Evolutionary conservation across 2,888 invertebrate species (phyloP).

Genomic region (Rapana venosa): DNA sequence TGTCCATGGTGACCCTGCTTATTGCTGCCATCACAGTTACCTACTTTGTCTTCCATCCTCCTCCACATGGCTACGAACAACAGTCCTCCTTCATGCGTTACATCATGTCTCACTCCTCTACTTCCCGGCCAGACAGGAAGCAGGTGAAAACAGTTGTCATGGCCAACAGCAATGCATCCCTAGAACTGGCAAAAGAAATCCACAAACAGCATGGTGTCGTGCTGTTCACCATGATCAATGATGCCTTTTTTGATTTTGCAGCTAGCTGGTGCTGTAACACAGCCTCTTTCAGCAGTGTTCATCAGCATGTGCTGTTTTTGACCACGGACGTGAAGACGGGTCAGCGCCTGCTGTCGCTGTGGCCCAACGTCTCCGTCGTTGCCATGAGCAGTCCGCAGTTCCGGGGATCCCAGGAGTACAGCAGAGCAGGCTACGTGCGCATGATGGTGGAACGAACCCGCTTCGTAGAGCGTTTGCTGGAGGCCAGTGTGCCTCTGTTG

Average conservation of each 20-base stretch:
- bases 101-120: neutral
- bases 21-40: neutral
- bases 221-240: constrained; percentile 34
- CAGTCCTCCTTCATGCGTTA: neutral
- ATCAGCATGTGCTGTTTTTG: constrained; percentile 60
- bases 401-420: constrained; percentile 60
- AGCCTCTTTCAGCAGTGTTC: constrained; percentile 56
- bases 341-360: constrained; percentile 55
- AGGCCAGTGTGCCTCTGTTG: constrained; percentile 57
- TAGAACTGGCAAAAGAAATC: neutral
- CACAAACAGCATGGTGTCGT: constrained; percentile 50
- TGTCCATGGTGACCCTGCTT: neutral
- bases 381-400: constrained; percentile 48
- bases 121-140: neutral
- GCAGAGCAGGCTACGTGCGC: constrained; percentile 63
- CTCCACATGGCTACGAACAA: neutral
- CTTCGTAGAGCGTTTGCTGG: constrained; percentile 53
- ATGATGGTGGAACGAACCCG: constrained; percentile 62
- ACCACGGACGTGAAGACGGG: constrained; percentile 59
- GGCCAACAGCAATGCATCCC: constrained; percentile 57
- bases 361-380: constrained; percentile 60
- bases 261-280: constrained; percentile 69
- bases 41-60: constrained; percentile 1
- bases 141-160: neutral
- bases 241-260: constrained; percentile 43